Evolutionary conservation across 2,113 vertebrate genomes (phyloP).

Genomic region (Lophius piscatorius): DNA sequence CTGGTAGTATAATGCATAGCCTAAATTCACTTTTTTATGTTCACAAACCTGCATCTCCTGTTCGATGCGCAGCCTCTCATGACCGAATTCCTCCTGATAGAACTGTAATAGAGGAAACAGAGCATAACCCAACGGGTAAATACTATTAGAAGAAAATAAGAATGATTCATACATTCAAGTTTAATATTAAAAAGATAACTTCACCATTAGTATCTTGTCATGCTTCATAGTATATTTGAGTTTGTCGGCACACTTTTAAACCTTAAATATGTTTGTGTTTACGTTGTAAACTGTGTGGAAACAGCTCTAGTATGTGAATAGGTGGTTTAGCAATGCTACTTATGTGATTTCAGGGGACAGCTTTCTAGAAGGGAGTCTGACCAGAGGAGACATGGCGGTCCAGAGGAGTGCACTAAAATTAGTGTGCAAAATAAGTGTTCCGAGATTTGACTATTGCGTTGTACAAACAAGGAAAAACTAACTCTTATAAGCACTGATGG

Average conservation of each 20-base stretch:
- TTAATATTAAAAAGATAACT: too few relatives aligned
- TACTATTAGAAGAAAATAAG: too few relatives aligned
- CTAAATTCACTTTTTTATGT: not conserved
- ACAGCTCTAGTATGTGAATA: conserved; percentile 32
- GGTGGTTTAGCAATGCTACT: conserved; percentile 46
- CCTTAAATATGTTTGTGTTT: conserved; percentile 16
- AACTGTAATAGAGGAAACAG: conserved; percentile 67
- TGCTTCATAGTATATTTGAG: too few relatives aligned
- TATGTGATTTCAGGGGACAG: conserved; percentile 34
- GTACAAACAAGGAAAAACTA: not conserved
- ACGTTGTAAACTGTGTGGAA: conserved; percentile 10
- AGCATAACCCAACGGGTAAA: not conserved
- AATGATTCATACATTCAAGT: too few relatives aligned
- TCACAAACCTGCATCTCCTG: conserved; percentile 83
- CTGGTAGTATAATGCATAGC: rapidly evolving
- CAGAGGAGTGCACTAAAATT: conserved; percentile 34
- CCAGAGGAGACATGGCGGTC: conserved; percentile 30
- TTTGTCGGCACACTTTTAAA: not conserved
- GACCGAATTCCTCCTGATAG: conserved; percentile 81
- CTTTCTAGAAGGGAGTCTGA: conserved; percentile 34
- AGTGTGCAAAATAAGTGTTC: conserved; percentile 1
- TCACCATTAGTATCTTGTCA: too few relatives aligned
- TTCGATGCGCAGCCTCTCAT: conserved; percentile 80
- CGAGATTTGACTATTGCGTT: not conserved
- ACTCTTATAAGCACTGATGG: not conserved